Conservation (phyloP, 2,797 vertebrate genomes). For the Choloepus didactylus region DNA sequence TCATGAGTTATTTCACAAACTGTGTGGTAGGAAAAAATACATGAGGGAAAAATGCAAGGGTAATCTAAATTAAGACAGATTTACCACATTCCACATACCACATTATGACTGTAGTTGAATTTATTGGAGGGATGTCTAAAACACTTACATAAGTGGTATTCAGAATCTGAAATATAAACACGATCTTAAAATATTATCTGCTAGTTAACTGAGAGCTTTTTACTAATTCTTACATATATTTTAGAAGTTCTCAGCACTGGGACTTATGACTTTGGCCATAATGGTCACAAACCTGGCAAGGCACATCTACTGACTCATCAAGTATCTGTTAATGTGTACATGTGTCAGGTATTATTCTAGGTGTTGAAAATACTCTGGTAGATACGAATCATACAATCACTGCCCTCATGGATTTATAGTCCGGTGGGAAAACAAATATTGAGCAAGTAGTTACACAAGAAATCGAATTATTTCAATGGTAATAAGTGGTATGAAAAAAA, state of each 20-base stretch:
- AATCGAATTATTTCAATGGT: not conserved
- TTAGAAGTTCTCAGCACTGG: not conserved
- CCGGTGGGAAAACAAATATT: not conserved
- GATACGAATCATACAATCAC: not conserved
- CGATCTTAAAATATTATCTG: not conserved
- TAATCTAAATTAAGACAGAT: not conserved
- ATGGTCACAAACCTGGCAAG: not conserved
- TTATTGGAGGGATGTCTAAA: not conserved
- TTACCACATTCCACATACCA: not conserved
- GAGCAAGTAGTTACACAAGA: not conserved
- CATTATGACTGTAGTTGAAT: not conserved
- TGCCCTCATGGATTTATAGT: not conserved
- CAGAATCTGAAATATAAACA: not conserved
- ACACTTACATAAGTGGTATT: not conserved
- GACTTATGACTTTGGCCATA: not conserved
- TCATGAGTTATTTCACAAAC: slow-evolving; percentile 33
- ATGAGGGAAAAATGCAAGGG: not conserved
- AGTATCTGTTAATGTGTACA: not conserved
- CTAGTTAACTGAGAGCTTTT: not conserved
- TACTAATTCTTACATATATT: not conserved
- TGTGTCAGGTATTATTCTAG: not conserved
- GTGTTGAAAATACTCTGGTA: not conserved
- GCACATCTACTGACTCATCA: not conserved
- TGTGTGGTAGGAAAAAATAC: not conserved
- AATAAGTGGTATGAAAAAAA: not conserved